These are phyloP conservation scores for Sphyrna mokarran DNA, from an alignment of 2,113 vertebrate species.

Conservation along the genomic window DNA sequence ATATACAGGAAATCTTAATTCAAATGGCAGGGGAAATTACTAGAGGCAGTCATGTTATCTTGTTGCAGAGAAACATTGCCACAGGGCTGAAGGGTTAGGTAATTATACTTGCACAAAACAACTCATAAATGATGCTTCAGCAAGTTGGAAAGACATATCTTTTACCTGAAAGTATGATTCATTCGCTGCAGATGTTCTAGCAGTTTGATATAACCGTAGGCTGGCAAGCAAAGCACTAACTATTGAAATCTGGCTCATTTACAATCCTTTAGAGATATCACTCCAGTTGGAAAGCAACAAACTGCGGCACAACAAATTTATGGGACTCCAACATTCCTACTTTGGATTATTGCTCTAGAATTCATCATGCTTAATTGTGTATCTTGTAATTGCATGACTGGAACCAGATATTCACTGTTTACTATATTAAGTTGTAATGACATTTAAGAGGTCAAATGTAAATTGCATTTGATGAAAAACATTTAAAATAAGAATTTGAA, in stretches of 20 bases:
- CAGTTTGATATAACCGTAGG: background rate
- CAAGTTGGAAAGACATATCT: background rate
- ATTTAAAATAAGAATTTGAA: background rate
- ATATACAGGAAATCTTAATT: background rate
- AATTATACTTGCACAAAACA: background rate
- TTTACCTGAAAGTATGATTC: conserved; percentile 2
- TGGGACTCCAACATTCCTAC: background rate
- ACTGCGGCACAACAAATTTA: background rate
- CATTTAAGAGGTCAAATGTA: background rate
- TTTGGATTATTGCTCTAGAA: background rate
- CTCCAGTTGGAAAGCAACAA: background rate
- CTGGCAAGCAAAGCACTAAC: background rate
- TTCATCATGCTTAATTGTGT: background rate
- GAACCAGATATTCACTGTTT: background rate
- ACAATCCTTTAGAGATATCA: background rate
- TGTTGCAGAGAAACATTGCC: background rate
- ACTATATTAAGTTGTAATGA: background rate
- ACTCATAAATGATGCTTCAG: background rate
- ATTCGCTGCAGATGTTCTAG: background rate
- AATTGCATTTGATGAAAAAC: background rate
- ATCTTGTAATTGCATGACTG: background rate
- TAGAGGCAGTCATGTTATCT: background rate
- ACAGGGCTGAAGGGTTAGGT: background rate
- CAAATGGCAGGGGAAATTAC: background rate
- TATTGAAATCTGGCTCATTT: background rate